Evolutionary conservation across 2,113 vertebrate species (phyloP).

Genomic region (Trogon melanurus): DNA sequence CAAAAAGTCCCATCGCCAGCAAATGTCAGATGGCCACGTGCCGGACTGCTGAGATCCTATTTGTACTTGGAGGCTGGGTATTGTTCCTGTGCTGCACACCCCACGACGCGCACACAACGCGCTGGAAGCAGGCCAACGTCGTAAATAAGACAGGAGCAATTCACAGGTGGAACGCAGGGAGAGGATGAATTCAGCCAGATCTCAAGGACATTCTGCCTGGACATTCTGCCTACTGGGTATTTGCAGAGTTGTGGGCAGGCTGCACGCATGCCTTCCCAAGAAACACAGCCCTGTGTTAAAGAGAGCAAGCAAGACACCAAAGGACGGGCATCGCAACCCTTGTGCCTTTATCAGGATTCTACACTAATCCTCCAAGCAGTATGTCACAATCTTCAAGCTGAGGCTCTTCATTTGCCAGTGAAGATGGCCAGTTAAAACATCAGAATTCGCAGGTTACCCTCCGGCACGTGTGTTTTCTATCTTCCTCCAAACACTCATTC

Average conservation of each 20-base stretch:
- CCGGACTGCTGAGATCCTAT: slow-evolving; percentile 5
- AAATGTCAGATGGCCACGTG: not conserved
- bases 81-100: slow-evolving; percentile 20
- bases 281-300: not conserved
- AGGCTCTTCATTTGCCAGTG: not conserved
- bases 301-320: not conserved
- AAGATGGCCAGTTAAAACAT: rapidly evolving
- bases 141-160: not conserved
- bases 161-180: slow-evolving; percentile 42
- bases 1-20: not conserved
- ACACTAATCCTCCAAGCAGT: not conserved
- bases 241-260: not conserved
- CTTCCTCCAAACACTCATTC: not conserved
- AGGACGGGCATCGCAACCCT: not conserved
- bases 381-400: not conserved
- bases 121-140: not conserved
- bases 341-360: not conserved
- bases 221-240: not conserved
- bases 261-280: not conserved
- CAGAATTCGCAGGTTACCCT: not conserved
- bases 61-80: slow-evolving; percentile 3
- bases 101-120: not conserved
- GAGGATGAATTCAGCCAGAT: slow-evolving; percentile 19
- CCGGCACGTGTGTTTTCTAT: not conserved
- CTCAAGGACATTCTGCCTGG: not conserved